Evolutionary conservation across 2,113 vertebrate genomes (phyloP).

Genomic region (Leptocoma aspasia): DNA sequence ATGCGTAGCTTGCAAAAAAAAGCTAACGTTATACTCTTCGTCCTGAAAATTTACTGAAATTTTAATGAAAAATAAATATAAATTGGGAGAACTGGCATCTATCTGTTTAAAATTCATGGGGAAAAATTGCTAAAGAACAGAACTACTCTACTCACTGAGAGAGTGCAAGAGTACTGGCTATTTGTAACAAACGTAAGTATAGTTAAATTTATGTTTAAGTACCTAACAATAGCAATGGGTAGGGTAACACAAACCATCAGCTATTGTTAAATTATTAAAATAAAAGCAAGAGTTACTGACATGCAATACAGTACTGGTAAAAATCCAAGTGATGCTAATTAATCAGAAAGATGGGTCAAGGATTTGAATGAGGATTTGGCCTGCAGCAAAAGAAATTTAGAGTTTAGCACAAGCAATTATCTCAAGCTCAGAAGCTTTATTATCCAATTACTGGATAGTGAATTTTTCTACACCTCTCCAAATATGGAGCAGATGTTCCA

Average conservation of each 20-base stretch:
- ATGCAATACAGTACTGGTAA: neutral
- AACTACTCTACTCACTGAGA: neutral
- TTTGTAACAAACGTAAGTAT: neutral
- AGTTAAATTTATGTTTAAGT: neutral
- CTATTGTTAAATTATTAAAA: neutral
- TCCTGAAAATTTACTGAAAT: neutral
- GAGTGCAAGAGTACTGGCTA: neutral
- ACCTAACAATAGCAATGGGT: neutral
- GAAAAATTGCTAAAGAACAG: neutral
- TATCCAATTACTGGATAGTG: neutral
- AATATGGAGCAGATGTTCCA: constrained; percentile 12
- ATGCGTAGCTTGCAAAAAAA: rapidly evolving
- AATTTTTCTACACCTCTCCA: constrained; percentile 22
- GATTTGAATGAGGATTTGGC: neutral
- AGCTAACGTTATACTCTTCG: neutral
- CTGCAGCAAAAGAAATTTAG: neutral
- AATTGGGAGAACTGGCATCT: neutral
- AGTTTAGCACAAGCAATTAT: constrained; percentile 3
- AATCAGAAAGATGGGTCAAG: neutral
- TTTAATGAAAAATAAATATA: neutral
- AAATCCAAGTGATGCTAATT: neutral
- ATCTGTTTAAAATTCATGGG: neutral
- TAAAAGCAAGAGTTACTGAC: neutral
- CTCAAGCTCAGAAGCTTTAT: constrained; percentile 32
- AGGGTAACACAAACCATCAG: neutral